Base-by-base conservation (phyloP, 2,797 vertebrate species). In the Eurystomus glaucurus region DNA sequence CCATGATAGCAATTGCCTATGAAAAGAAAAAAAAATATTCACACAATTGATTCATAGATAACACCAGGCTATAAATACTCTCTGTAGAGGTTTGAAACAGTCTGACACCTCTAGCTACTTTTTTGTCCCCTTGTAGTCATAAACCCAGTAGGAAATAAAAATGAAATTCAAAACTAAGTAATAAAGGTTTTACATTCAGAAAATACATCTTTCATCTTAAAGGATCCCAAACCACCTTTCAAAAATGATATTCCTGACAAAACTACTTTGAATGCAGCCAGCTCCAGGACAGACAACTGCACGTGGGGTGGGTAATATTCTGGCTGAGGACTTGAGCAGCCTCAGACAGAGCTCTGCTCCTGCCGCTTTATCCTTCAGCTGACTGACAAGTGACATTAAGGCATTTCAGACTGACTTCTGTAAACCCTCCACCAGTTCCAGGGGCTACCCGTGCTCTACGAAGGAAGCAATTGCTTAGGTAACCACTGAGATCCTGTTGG, bases 1-100 rank as follows among this genome's bases (percentile, higher is more conserved):
- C 99, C 99, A 99, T 99, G 97, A 99, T 99, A 70, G 98, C 98
- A 66, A 99, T 96, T 50, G 99, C 99, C 99, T 99, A 97, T 62
- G 94, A 93, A 97, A 92, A 95, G 89, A 91, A 96, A 50, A 93
- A 50, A 93, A 87, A 92, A 96, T 85, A 97, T 96, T 96, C 96
- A 90, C 64, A 96, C 96, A 98, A 97, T 97, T 92, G 97, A 95
- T 96, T 98, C 96, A 79, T 91, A 97, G 93, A 75, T 93, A 97
- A 97, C 97, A 97, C 94, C 93, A 97, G 95, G 96, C 96, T 97
- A 97, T 96, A 97, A 97, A 97, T 97, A 93, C 82, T 92, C 96
- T 94, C 96, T 91, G 97, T 95, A 84, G 97, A 97, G 95, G 96
- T 93, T 97, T 97, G 90, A 96, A 97, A 91, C 94, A 96, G 97